Base-by-base conservation (phyloP, 2,888 invertebrate species). In the Heliconius ismenius region DNA sequence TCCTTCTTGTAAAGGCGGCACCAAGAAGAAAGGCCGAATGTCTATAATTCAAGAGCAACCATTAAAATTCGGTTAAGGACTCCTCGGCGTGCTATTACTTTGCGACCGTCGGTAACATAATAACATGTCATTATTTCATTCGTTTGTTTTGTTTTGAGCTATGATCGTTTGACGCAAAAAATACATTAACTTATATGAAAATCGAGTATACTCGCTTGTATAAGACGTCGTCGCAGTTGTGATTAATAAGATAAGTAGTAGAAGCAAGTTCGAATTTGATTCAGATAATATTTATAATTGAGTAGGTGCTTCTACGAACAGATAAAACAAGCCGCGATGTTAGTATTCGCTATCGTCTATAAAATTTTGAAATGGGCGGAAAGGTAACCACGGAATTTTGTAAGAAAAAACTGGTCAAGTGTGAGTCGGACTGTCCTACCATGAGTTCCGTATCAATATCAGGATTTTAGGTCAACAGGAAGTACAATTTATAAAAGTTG, bases 81-180 rank as follows among this genome's bases (percentile, higher is more conserved):
- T 77, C 77, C 76, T 72, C 81, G 79, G 79, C 73, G 76, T 73
- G 76, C 83, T 82, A 83, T 85, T 85, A 86, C 83, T 84, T 83
- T 81, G 78, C 80, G 81, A 79, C 82, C 82, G 86, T 87, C 84
- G 84, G 85, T 85, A 86, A 83, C 83, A 82, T 89, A 89, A 88
- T 89, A 87, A 88, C 83, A 85, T 87, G 82, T 89, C 84, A 90
- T 90, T 90, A 90, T 81, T 81, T 79, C 80, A 81, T 85, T 85
- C 84, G 83, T 83, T 74, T 74, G 72, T 74, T 78, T 77, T 70
- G 54, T 77, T 79, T 74, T 58, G 13, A 32, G 24, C 58, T 70
- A 70, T 32, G 58, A 58, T 70, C n/a, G 70, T 36, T 32, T 15
- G 67, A 58, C 32, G 36, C 32, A 58, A 70, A 58, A 62, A 70